Percentiles rank a stretch among this genome's conserved stretches.
These are phyloP conservation scores for Catotricha subobsoleta DNA, from an alignment of 2,888 invertebrate species.

Conservation along the genomic window DNA sequence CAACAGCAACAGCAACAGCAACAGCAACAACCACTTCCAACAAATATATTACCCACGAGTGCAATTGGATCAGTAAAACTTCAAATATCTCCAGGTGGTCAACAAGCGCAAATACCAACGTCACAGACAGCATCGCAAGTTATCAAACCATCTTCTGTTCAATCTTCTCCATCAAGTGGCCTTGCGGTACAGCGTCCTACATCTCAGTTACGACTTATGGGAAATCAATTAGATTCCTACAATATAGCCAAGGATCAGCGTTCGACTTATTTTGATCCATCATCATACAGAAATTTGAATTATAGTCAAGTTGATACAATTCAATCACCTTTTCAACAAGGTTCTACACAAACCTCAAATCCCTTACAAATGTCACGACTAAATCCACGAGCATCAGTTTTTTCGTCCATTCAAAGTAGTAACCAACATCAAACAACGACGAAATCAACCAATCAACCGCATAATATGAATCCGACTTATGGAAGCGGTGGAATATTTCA, in stretches of 20 bases:
- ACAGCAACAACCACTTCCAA: slow-evolving; percentile 8
- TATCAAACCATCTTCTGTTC: too few relatives aligned
- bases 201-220: neutral
- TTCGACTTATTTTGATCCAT: slow-evolving; percentile 1
- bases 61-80: too few relatives aligned
- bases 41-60: neutral
- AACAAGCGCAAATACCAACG: too few relatives aligned
- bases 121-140: too few relatives aligned
- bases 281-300: slow-evolving; percentile 2
- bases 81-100: too few relatives aligned
- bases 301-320: slow-evolving; percentile 1
- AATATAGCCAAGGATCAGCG: neutral
- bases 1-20: slow-evolving; percentile 11
- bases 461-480: slow-evolving; percentile 9
- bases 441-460: slow-evolving; percentile 9
- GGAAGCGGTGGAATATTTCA: slow-evolving; percentile 16
- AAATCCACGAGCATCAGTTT: slow-evolving; percentile 68
- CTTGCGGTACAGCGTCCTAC: neutral
- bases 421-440: neutral
- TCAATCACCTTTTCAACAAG: slow-evolving; percentile 3
- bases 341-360: slow-evolving; percentile 12
- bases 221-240: neutral
- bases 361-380: slow-evolving; percentile 44
- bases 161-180: neutral
- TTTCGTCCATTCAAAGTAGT: slow-evolving; percentile 29